Conservation (phyloP, 1,140 invertebrate genomes). For the Ctenoplectra terminalis region DNA sequence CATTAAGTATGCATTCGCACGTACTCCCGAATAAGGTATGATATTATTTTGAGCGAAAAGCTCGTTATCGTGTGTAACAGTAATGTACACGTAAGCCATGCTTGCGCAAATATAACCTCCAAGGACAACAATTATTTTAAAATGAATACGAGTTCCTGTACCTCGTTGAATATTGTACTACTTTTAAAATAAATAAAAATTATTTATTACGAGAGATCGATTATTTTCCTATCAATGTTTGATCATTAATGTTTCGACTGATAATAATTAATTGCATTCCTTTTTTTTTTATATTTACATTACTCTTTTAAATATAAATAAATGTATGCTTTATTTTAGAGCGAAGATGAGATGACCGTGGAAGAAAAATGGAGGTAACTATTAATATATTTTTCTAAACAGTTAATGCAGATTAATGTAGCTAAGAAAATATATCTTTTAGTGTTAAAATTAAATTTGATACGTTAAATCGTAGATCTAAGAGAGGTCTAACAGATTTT, state of each 20-base stretch:
- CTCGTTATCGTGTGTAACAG: not conserved
- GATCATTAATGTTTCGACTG: not conserved
- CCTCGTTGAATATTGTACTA: not conserved
- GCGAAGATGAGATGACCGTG: slow-evolving; percentile 86
- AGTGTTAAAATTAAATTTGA: not conserved
- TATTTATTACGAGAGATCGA: no score
- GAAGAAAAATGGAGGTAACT: slow-evolving; percentile 87
- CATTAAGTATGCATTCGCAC: slow-evolving; percentile 70
- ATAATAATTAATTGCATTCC: not conserved
- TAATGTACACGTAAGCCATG: not conserved
- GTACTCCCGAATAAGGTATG: slow-evolving; percentile 73
- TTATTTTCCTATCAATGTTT: not conserved
- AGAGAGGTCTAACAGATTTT: no score
- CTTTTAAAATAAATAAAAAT: not conserved
- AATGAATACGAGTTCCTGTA: slow-evolving; percentile 2
- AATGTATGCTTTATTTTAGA: slow-evolving; percentile 83
- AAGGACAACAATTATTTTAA: slow-evolving; percentile 10
- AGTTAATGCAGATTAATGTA: not conserved
- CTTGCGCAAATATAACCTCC: slow-evolving; percentile 56
- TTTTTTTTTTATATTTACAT: slow-evolving; percentile 11
- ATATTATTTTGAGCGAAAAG: slow-evolving; percentile 6
- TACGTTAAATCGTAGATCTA: no score
- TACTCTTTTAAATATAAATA: slow-evolving; percentile 1
- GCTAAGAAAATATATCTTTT: not conserved
- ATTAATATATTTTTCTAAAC: slow-evolving; percentile 4